Evolutionary conservation across 1,140 invertebrate genomes (phyloP), one percentile per base, ranked within the genome.

Genomic region (Mycetomoellerius zeteki): DNA sequence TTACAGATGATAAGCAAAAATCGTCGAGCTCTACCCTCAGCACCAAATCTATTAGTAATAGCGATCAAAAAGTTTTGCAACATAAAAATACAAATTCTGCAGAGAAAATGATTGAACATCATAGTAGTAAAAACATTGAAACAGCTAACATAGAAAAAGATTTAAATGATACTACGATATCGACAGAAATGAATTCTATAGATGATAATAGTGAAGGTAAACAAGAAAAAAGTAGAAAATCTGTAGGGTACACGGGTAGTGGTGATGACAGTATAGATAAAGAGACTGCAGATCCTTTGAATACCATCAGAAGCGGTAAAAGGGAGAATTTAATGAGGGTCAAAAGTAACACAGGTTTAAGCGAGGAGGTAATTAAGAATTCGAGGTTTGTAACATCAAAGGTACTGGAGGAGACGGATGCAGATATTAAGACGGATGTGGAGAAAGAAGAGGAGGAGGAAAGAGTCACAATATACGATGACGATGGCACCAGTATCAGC

Each of bases 401-500:
- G 16, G 89, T 94, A 67, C 78, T 86, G 7, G 90, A 92, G 50
- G 93, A 94, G 43, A 81, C 90, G 12, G 93, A 94, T 43, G 54
- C 91, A 3, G 92, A 93, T 8, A 86, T 64, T 43, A 94, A 94
- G 16, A 86, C 89, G 37, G 93, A 93, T 0, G 60, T 88, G 33
- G 89, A 90, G 43, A 88, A 84, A 21, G 92, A 91, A 43, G 91
- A 92, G 50, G 93, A 94, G 7, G 91, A 90, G 16, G 90, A 90
- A 67, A 92, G 95, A 5, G 93, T 93, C 7, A 95, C 94, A 86
- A 95, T 94, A 56, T 94, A 95, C 30, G 94, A 95, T 81, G 95
- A 95, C 54, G 95, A 95, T 72, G 93, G 93, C 19, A 95, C 95
- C 7, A 95, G 95, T 81, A 95, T 95, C 67, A 95, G 95, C 75